A percentile compares a stretch with the other conserved stretches of the same genome.
phyloP scores from a whole-genome alignment of 2,888 invertebrate genomes.

The Isoperla grammatica region DNA sequence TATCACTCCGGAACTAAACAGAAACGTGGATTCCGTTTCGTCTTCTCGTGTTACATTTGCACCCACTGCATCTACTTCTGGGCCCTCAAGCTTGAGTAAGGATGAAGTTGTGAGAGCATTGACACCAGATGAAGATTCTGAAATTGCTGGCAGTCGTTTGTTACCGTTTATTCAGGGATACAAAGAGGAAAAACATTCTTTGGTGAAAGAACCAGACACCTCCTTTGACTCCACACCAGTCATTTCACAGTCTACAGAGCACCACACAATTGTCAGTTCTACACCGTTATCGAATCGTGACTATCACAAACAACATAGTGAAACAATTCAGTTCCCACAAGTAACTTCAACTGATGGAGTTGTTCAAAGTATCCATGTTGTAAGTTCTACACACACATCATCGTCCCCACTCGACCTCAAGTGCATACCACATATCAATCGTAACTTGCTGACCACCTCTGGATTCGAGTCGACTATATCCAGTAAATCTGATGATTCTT shows the following conservation, averaged over 20 bases:
- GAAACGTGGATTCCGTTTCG: neutral
- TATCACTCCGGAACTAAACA: slow-evolving; percentile 19
- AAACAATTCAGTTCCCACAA: slow-evolving; percentile 24
- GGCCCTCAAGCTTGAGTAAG: neutral
- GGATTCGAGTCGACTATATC: neutral
- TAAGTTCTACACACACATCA: slow-evolving; percentile 11
- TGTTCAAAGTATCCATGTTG: slow-evolving; percentile 17
- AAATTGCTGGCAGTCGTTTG: slow-evolving; percentile 4
- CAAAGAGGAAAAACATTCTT: neutral
- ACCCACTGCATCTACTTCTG: neutral
- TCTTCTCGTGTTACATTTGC: slow-evolving; percentile 2
- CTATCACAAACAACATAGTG: neutral
- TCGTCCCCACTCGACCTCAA: too few relatives aligned
- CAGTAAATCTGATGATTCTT: slow-evolving; percentile 3
- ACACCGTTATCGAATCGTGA: slow-evolving; percentile 23
- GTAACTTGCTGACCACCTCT: slow-evolving; percentile 6
- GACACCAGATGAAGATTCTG: neutral
- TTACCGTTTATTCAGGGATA: neutral
- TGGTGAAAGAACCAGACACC: neutral
- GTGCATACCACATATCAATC: neutral
- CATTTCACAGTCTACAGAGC: neutral
- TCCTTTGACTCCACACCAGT: neutral
- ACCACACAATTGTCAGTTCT: slow-evolving; percentile 20
- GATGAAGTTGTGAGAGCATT: neutral
- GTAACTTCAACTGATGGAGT: slow-evolving; percentile 24